These are phyloP conservation scores for Dromococcyx pavoninus DNA, from an alignment of 2,797 vertebrate genomes.

Conservation along the genomic window DNA sequence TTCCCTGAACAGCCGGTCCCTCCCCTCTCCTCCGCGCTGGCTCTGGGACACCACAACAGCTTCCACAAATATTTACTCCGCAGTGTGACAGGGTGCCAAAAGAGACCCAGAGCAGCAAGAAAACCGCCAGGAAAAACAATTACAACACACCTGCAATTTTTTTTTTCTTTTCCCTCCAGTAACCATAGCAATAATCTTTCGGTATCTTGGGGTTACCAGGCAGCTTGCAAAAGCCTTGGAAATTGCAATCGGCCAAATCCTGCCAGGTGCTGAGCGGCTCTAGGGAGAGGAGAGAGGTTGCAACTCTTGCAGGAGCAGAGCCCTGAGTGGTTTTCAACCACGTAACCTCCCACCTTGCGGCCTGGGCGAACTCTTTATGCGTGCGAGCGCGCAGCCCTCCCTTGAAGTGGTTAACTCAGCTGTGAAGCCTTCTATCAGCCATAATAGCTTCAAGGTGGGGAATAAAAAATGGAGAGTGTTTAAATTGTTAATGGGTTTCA, in stretches of 20 bases:
- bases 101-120: conserved; percentile 29
- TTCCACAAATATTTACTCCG: conserved; percentile 34
- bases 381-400: conserved; percentile 1
- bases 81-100: conserved; percentile 44
- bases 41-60: not conserved
- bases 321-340: not conserved
- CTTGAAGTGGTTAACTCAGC: conserved; percentile 69
- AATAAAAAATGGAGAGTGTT: conserved; percentile 82
- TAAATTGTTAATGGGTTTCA: conserved; percentile 82
- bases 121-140: conserved; percentile 31
- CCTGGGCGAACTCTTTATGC: not conserved
- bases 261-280: not conserved
- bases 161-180: not conserved
- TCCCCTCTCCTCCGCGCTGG: rapidly evolving
- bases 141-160: conserved; percentile 12
- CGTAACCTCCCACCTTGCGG: not conserved
- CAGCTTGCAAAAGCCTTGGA: not conserved
- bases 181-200: conserved; percentile 18
- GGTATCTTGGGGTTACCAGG: not conserved
- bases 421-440: conserved; percentile 69
- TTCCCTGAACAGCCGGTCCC: not conserved
- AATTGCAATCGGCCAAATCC: not conserved
- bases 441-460: conserved; percentile 77
- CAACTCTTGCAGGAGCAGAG: not conserved
- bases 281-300: not conserved